phyloP scores from a whole-genome alignment of 2,888 invertebrate genomes.

The Spodoptera picta region DNA sequence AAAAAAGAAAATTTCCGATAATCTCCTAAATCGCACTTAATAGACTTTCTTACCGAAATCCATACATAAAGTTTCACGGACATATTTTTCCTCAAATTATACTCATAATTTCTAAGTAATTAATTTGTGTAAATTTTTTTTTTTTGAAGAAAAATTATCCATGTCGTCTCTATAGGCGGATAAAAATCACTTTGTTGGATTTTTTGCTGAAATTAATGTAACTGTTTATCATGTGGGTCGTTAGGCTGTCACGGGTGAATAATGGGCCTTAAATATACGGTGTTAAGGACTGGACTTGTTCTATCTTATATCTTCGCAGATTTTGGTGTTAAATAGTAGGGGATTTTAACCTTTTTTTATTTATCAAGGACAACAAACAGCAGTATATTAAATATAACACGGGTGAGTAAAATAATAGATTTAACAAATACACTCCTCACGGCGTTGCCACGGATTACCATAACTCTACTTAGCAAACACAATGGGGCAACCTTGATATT shows the following conservation, averaged over 20 bases:
- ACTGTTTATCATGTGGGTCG: constrained; percentile 61
- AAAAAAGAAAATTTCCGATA: not conserved
- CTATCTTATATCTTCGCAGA: constrained; percentile 21
- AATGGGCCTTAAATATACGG: constrained; percentile 54
- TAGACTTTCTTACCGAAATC: constrained; percentile 10
- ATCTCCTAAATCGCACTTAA: constrained; percentile 9
- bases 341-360: not conserved
- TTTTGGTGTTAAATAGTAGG: constrained; percentile 10
- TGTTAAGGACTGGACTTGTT: constrained; percentile 34
- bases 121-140: constrained; percentile 18
- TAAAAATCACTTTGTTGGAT: constrained; percentile 39
- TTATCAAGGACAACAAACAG: no score
- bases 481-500: no score
- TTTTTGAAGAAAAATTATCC: constrained; percentile 33
- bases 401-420: no score
- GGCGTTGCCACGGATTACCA: no score
- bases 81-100: constrained; percentile 6
- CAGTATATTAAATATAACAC: no score
- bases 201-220: constrained; percentile 58
- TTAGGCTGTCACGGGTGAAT: constrained; percentile 59
- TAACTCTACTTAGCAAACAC: no score
- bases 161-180: constrained; percentile 20
- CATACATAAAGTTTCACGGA: constrained; percentile 5
- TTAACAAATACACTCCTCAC: no score
- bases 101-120: constrained; percentile 29